A percentile compares a stretch with the other conserved stretches of the same genome.
Evolutionary conservation across 1,140 invertebrate genomes (phyloP).

Genomic region (Drosophila mojavensis): DNA sequence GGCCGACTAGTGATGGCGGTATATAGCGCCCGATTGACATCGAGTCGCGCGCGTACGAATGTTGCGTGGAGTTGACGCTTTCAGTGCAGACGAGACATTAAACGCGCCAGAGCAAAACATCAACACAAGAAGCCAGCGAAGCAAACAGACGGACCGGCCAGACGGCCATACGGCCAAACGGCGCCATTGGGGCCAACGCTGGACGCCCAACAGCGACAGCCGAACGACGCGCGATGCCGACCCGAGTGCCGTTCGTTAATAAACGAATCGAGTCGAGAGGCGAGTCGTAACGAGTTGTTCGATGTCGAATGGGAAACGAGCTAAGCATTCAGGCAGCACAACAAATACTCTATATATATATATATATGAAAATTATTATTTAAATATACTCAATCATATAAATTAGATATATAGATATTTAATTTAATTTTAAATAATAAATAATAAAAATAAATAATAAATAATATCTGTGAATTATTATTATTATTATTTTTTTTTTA

Average conservation of each 20-base stretch:
- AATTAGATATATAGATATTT: no score
- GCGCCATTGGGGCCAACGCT: conserved; percentile 20
- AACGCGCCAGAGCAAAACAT: conserved; percentile 74
- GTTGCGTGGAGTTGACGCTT: conserved; percentile 72
- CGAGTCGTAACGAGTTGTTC: conserved; percentile 61
- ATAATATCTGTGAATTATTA: no score
- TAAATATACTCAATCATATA: no score
- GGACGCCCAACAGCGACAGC: conserved; percentile 21
- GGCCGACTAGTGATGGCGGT: conserved; percentile 1
- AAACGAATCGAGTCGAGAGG: conserved; percentile 35
- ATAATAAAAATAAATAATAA: no score
- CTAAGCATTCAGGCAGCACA: neutral
- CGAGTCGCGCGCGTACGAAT: conserved; percentile 52
- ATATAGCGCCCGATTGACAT: conserved; percentile 31
- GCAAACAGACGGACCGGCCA: conserved; percentile 23
- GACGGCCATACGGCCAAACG: conserved; percentile 33
- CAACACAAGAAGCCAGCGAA: conserved; percentile 69
- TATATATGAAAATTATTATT: no score
- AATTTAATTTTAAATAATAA: no score
- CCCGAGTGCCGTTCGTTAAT: conserved; percentile 35
- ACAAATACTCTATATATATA: conserved; percentile 13
- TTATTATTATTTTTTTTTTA: no score
- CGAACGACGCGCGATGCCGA: conserved; percentile 25
- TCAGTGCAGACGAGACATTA: conserved; percentile 75
- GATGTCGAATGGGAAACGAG: conserved; percentile 38